Evolutionary conservation across 2,888 invertebrate genomes (phyloP), one percentile per base, ranked within the genome.

Genomic region (Ditylenchus weischeri): DNA sequence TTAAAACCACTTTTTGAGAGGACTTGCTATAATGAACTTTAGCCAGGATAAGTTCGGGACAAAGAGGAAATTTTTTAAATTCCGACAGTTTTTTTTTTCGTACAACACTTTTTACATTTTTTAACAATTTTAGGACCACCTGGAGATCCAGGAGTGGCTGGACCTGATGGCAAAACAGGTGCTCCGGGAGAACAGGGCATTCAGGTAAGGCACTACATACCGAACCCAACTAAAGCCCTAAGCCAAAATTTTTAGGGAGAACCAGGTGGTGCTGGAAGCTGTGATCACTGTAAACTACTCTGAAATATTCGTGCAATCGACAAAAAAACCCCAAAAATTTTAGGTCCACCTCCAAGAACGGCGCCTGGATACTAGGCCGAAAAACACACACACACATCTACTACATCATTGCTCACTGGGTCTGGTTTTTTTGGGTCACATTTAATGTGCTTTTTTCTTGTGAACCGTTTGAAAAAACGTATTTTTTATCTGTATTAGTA

Each of bases 341-440:
- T 23, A 50, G 62, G 49, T 51, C 69, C 66, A 29, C 23, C 54
- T 19, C 68, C 68, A 35, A 57, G 70, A n/a, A 70, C 70, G 6
- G 70, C 70, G 10, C 70, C 70, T 15, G 70, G 70, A n/a, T 70
- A 70, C 65, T 70, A 72, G 48, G 11, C 43, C 8, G 8, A 43
- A 43, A 43, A 43, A 5, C 29, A 29, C 29, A 29, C 29, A 29
- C 29, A 29, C 15, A 43, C 43, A 43, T 43, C 13, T 43, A 8
- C 8, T 43, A 43, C 15, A 6, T 43, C 43, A 43, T 43, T 8
- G 43, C 43, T 43, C 8, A 43, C 11, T 15, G 11, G 43, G 43
- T 43, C 43, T 43, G 43, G 43, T 3, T 15, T 43, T 43, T 43
- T 43, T 43, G 3, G 43, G 43, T 43, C 8, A 15, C 1, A 43